Base-by-base conservation (phyloP, 2,888 invertebrate species). In the Ecliptopera silaceata region DNA sequence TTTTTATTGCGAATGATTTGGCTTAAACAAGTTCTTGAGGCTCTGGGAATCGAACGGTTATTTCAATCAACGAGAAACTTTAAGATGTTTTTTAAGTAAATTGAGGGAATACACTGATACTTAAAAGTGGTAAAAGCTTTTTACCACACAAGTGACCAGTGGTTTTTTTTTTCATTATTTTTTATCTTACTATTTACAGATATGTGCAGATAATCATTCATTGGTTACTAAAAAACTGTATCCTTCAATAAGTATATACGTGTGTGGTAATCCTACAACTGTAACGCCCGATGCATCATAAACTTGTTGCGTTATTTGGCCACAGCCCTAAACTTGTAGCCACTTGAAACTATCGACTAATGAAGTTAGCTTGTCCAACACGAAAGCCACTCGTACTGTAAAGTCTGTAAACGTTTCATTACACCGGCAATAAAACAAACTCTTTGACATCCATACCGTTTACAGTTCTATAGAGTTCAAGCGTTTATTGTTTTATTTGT, bases 1-100 rank as follows among this genome's bases (percentile, higher is more conserved):
- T 63, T 69, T 63, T 70, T 69, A 67, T 64, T 64, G 57, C 63
- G 50, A 59, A 64, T 64, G 57, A 66, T 64, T 62, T 63, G 44
- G 29, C 45, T 47, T 42, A 56, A 59, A 61, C 62, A 59, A 53
- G 62, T 61, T 64, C 48, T 57, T 41, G 36, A 49, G 51, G 50
- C 41, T 59, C 50, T 56, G 59, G 51, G 51, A 63, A 57, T 53
- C 50, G 50, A 61, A 59, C 50, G 50, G 54, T 59, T 53, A 42
- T 59, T 59, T 50, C 31, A 26, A 48, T 50, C 46, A 54, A 46
- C 36, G 41, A 42, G 45, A 53, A 41, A 42, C 12, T 44, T 13
- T 29, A 48, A 38, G 15, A 26, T 32, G 39, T 17, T 31, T 39
- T n/a, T 45, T 53, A 26, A 11, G 8, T 20, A 36, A 49, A 45